Evolutionary conservation across 2,797 vertebrate species (phyloP).

Genomic region (Orestias chungarensis): DNA sequence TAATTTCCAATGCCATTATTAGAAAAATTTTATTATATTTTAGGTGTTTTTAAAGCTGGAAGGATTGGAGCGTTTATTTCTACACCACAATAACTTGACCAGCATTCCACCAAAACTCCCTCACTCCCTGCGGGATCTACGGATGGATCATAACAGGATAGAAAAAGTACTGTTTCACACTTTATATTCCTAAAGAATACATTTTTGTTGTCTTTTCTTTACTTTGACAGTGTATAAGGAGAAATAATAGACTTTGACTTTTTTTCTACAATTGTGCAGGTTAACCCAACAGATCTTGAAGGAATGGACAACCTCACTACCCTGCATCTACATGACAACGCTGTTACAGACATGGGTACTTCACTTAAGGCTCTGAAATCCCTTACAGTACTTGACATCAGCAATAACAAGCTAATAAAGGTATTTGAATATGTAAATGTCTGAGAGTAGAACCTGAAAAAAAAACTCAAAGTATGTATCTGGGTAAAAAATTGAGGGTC

Average conservation of each 20-base stretch:
- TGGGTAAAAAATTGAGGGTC: neutral
- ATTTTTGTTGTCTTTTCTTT: neutral
- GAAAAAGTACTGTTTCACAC: slow-evolving; percentile 72
- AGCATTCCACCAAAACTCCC: slow-evolving; percentile 87
- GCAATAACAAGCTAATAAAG: slow-evolving; percentile 88
- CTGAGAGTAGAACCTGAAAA: neutral
- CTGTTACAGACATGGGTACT: slow-evolving; percentile 85
- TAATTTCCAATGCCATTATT: neutral
- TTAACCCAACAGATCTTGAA: slow-evolving; percentile 83
- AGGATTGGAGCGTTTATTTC: slow-evolving; percentile 87
- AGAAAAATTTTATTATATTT: neutral
- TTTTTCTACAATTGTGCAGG: slow-evolving; percentile 52
- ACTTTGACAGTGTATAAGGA: neutral
- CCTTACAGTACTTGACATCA: slow-evolving; percentile 89
- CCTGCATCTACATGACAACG: slow-evolving; percentile 90
- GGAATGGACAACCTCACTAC: slow-evolving; percentile 93
- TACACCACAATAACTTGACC: slow-evolving; percentile 93
- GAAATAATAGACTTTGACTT: slow-evolving; percentile 5
- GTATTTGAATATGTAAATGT: slow-evolving; percentile 32
- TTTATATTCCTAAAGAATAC: neutral
- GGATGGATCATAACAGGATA: slow-evolving; percentile 89
- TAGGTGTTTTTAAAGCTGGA: slow-evolving; percentile 86
- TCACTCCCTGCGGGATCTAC: slow-evolving; percentile 86
- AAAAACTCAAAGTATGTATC: neutral
- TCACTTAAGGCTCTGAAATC: slow-evolving; percentile 85